Evolutionary conservation across 2,888 invertebrate genomes (phyloP).

Genomic region (Mythimna ferrago): DNA sequence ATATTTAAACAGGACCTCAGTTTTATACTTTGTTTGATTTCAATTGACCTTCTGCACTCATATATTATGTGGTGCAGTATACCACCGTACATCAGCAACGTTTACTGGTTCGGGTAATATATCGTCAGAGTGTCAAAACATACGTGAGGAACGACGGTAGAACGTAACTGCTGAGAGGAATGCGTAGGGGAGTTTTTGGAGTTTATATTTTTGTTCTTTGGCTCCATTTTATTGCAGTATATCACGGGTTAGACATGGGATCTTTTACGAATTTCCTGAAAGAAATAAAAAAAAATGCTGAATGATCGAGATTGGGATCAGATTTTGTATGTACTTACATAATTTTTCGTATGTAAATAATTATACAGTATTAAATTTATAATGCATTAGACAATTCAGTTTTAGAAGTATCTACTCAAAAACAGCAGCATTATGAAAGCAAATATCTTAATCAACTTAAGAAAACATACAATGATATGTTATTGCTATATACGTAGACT

Average conservation of each 20-base stretch:
- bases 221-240: conserved; percentile 49
- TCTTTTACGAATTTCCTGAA: background rate
- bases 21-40: too few species aligned
- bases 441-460: background rate
- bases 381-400: too few species aligned
- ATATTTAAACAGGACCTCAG: too few species aligned
- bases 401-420: too few species aligned
- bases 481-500: too few species aligned
- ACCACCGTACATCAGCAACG: conserved; percentile 57
- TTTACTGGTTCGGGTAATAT: conserved; percentile 60
- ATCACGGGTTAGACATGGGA: conserved; percentile 30
- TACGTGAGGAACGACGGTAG: conserved; percentile 50
- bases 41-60: background rate
- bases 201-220: conserved; percentile 29
- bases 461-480: too few species aligned
- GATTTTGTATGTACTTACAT: too few species aligned
- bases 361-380: too few species aligned
- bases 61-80: background rate
- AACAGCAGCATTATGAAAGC: too few species aligned
- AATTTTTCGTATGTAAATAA: background rate
- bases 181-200: conserved; percentile 38
- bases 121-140: conserved; percentile 65
- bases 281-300: conserved; percentile 4
- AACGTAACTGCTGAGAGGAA: conserved; percentile 47
- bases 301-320: background rate